phyloP scores from a whole-genome alignment of 2,797 vertebrate genomes.

The Protonibea diacanthus region DNA sequence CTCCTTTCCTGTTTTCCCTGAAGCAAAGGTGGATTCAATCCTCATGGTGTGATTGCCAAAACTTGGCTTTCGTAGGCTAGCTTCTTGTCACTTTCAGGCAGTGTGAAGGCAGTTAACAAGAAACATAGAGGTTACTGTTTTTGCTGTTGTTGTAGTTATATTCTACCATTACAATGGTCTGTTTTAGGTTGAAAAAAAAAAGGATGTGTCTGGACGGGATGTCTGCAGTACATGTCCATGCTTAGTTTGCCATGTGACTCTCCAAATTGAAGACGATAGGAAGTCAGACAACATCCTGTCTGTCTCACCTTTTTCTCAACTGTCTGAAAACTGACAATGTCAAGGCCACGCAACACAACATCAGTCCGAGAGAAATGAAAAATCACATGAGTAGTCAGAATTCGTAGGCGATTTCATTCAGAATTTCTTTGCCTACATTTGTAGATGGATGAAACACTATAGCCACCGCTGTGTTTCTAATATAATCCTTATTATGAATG shows the following conservation, averaged over 20 bases:
- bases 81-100: slow-evolving; percentile 70
- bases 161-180: slow-evolving; percentile 34
- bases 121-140: slow-evolving; percentile 58
- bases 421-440: not conserved
- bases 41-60: slow-evolving; percentile 46
- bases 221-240: slow-evolving; percentile 14
- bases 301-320: not conserved
- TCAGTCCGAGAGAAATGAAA: slow-evolving; percentile 5
- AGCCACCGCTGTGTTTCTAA: not conserved
- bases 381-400: not conserved
- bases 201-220: slow-evolving; percentile 37
- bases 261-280: slow-evolving; percentile 21
- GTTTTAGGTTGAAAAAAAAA: slow-evolving; percentile 41
- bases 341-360: not conserved
- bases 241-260: slow-evolving; percentile 5
- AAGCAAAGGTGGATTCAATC: slow-evolving; percentile 65
- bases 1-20: slow-evolving; percentile 55
- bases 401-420: slow-evolving; percentile 5
- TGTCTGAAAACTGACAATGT: slow-evolving; percentile 10
- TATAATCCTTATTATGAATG: not conserved
- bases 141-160: slow-evolving; percentile 40
- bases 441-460: not conserved
- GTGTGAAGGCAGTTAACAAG: slow-evolving; percentile 41
- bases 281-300: slow-evolving; percentile 8
- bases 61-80: slow-evolving; percentile 24